Conservation (phyloP, 2,113 vertebrate species). For the Butorides virescens region DNA sequence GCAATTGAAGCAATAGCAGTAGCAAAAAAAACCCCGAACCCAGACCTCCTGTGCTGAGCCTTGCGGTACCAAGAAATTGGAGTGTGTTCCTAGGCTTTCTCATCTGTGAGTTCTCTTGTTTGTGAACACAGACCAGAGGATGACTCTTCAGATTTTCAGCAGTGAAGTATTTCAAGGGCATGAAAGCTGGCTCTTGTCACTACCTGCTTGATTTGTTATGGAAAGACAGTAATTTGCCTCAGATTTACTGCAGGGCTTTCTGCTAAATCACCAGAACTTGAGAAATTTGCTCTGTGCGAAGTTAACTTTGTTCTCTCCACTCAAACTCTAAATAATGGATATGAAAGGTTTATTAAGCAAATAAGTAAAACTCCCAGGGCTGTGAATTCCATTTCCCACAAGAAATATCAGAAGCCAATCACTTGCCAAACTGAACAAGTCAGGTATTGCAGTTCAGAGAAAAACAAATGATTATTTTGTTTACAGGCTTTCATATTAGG, state of each 20-base stretch:
- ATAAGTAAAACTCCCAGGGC: background rate
- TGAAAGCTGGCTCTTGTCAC: background rate
- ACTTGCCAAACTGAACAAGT: background rate
- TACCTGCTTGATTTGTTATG: background rate
- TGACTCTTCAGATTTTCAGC: background rate
- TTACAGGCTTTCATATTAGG: background rate
- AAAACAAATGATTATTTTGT: background rate
- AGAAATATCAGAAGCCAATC: background rate
- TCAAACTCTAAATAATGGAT: background rate
- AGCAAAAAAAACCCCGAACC: background rate
- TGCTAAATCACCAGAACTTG: background rate
- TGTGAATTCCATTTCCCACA: background rate
- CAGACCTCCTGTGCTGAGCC: background rate
- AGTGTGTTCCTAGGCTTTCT: background rate
- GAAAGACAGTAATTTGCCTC: background rate
- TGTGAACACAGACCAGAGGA: background rate
- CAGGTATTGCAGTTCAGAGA: background rate
- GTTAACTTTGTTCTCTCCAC: background rate
- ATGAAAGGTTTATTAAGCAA: constrained; percentile 27
- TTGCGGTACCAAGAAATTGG: fast-evolving
- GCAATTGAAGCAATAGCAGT: background rate
- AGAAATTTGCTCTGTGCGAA: background rate
- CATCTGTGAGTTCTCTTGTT: background rate
- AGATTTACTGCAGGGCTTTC: constrained; percentile 18
- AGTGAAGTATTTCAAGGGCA: background rate